Percentiles rank a stretch among this genome's conserved stretches.
Evolutionary conservation across 2,888 invertebrate genomes (phyloP).

Genomic region (Rhaphigaster nebulosa): DNA sequence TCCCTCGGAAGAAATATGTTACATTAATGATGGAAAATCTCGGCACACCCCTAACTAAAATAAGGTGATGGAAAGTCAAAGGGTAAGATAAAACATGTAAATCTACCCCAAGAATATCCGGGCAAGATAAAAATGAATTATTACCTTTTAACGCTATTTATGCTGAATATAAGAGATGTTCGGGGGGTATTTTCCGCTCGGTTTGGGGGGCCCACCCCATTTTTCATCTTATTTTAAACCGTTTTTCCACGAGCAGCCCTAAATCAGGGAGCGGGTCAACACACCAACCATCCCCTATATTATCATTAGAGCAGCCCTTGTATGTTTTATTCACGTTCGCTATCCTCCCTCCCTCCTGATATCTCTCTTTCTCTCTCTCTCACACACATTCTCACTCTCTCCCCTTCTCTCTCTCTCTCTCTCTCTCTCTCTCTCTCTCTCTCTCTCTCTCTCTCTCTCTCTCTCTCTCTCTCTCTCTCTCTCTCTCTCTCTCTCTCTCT

Average conservation of each 20-base stretch:
- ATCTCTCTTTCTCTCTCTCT: conserved; percentile 47
- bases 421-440: conserved; percentile 3
- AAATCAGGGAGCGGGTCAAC: conserved; percentile 55
- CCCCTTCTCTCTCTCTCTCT: conserved; percentile 44
- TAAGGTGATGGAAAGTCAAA: conserved; percentile 34
- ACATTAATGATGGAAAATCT: background rate
- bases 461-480: no score
- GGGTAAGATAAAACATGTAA: conserved; percentile 52
- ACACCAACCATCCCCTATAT: conserved; percentile 54
- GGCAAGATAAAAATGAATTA: conserved; percentile 55
- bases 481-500: background rate
- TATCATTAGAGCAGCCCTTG: conserved; percentile 54
- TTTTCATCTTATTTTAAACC: conserved; percentile 54
- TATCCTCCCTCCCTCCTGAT: background rate
- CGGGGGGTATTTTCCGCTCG: conserved; percentile 52
- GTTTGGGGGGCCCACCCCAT: conserved; percentile 53
- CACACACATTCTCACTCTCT: conserved; percentile 39
- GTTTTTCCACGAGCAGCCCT: conserved; percentile 52
- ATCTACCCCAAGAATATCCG: conserved; percentile 48
- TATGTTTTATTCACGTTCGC: conserved; percentile 56
- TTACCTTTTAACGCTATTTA: conserved; percentile 58
- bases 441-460: background rate
- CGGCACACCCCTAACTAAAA: background rate
- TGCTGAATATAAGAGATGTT: conserved; percentile 57
- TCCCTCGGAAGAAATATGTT: conserved; percentile 4